phyloP scores from a whole-genome alignment of 2,888 invertebrate species.

The Dolichomitus sp. region DNA sequence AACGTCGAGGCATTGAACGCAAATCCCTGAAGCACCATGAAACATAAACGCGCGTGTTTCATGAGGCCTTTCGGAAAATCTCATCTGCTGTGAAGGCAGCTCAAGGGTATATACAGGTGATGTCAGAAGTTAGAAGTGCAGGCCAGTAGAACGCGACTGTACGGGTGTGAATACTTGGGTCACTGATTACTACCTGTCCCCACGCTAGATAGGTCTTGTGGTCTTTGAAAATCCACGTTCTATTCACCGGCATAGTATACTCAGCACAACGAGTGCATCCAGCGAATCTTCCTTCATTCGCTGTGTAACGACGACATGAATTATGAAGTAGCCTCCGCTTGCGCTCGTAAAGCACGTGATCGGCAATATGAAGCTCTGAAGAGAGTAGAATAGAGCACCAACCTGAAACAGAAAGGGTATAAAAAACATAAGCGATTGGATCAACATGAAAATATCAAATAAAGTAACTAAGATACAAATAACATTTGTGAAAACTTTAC shows the following conservation, averaged over 20 bases:
- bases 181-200: conserved; percentile 26
- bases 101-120: neutral
- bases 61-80: conserved; percentile 3
- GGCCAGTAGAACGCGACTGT: neutral
- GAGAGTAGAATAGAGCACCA: conserved; percentile 24
- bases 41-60: conserved; percentile 1
- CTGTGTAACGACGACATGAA: conserved; percentile 27
- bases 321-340: neutral
- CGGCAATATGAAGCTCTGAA: conserved; percentile 23
- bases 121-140: neutral
- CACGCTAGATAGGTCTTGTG: conserved; percentile 11
- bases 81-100: conserved; percentile 3
- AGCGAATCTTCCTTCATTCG: neutral
- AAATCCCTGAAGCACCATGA: neutral
- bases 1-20: conserved; percentile 8
- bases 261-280: conserved; percentile 11
- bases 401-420: conserved; percentile 39
- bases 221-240: conserved; percentile 27
- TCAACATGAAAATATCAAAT: neutral
- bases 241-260: conserved; percentile 21
- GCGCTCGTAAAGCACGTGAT: conserved; percentile 30
- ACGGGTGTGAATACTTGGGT: conserved; percentile 13
- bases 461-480: neutral
- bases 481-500: neutral
- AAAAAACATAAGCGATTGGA: conserved; percentile 24